A percentile compares a stretch with the other conserved stretches of the same genome.
Evolutionary conservation across 2,888 invertebrate genomes (phyloP).

Genomic region (Diachrysia chrysitis): DNA sequence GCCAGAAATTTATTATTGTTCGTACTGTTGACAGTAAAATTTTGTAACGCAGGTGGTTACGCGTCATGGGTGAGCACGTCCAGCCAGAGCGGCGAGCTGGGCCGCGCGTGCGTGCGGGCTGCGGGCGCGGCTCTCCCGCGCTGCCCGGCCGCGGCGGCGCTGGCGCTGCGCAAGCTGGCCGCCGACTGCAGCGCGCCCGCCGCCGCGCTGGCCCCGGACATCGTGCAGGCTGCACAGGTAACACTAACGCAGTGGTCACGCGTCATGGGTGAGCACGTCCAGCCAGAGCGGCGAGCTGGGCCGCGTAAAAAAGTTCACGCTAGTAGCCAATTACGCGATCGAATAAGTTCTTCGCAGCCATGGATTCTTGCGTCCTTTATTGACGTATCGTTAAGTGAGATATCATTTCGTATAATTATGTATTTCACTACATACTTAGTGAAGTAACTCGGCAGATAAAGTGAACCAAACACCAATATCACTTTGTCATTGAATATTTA

Average conservation of each 20-base stretch:
- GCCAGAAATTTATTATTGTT: no score
- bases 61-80: conserved; percentile 93
- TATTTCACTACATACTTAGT: no score
- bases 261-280: conserved; percentile 92
- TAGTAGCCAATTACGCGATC: no score
- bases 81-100: conserved; percentile 70
- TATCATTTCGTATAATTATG: no score
- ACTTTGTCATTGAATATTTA: no score
- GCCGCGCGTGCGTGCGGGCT: conserved; percentile 79
- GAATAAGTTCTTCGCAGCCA: no score
- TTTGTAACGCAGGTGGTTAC: conserved; percentile 91
- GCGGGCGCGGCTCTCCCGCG: conserved; percentile 88
- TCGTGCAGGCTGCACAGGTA: conserved; percentile 92
- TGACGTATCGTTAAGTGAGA: no score
- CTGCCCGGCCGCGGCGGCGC: conserved; percentile 93
- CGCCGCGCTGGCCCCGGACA: conserved; percentile 92
- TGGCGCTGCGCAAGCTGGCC: conserved; percentile 96
- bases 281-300: conserved; percentile 72
- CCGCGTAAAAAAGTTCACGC: no score
- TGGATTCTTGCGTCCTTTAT: no score
- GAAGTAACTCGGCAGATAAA: no score
- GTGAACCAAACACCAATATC: no score
- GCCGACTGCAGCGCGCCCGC: conserved; percentile 94
- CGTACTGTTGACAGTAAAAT: not conserved
- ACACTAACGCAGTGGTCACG: conserved; percentile 88